Evolutionary conservation across 2,113 vertebrate species (phyloP).

Genomic region (Corvus hawaiiensis): DNA sequence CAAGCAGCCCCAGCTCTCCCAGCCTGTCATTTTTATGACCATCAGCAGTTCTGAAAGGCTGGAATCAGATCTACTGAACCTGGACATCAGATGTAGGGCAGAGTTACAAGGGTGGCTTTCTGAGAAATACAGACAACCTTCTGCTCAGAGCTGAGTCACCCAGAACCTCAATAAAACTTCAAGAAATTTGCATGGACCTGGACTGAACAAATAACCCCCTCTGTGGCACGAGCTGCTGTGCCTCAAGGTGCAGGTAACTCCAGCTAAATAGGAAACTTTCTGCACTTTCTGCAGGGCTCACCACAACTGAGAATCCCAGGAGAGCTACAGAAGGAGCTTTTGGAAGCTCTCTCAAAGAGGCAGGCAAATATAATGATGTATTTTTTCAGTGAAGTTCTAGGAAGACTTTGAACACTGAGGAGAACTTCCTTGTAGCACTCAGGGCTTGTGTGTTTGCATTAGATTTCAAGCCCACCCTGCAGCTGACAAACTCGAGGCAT

Average conservation of each 20-base stretch:
- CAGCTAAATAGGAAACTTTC: background rate
- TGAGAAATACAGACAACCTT: background rate
- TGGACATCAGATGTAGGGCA: background rate
- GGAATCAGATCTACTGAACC: background rate
- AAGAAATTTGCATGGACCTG: background rate
- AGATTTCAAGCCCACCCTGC: background rate
- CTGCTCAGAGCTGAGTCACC: background rate
- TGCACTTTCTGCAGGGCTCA: background rate
- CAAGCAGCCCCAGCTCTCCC: background rate
- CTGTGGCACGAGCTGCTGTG: background rate
- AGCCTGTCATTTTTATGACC: background rate
- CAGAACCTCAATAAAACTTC: background rate
- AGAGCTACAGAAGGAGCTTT: background rate
- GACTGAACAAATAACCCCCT: background rate
- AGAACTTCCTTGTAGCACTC: background rate
- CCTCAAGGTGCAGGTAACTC: background rate
- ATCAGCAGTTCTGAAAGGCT: background rate
- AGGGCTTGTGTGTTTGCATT: background rate
- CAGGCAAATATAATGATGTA: background rate
- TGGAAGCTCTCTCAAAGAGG: background rate
- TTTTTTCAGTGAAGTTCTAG: background rate
- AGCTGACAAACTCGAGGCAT: background rate
- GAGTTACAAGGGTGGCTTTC: background rate
- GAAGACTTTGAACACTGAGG: background rate
- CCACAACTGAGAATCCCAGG: background rate